Base-by-base conservation (phyloP, 2,113 vertebrate species). In the Xiphophorus maculatus region DNA sequence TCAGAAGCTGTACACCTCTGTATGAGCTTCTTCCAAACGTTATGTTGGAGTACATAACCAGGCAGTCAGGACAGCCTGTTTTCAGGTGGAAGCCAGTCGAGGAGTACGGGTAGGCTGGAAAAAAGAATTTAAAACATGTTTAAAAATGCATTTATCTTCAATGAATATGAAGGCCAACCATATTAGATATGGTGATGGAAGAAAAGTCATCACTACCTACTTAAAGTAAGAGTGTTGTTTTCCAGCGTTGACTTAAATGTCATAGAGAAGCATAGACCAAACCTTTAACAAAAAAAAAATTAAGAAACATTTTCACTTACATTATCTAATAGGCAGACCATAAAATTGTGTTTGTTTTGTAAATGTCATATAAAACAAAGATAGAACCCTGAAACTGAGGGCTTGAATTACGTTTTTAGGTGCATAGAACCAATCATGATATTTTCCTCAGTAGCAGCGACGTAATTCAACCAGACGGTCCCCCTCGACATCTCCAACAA, bases 61-160 rank as follows among this genome's bases (percentile, higher is more conserved):
- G 10, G 37, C 89, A 90, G 80, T 90, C 86, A 2, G 80, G 28
- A 19, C 80, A 90, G 75, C 83, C n/a, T 2, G 84, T 86, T 0
- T 22, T 80, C 64, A 92, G 30, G 0, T 82, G 4, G 62, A 60
- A 13, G 1, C 0, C 25, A 6, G 17, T 9, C 0, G 4, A 0
- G 4, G 0, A 0, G 19, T 63, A 42, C 48, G 76, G 69, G 7
- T 40, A 0, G 5, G 0, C 83, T 89, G 73, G 4, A 13, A 30
- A 28, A 64, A 25, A 80, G 6, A 12, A 32, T 7, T 67, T 2
- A 61, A 29, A 66, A 51, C 37, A 69, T 8, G 63, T 7, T 67
- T 3, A 54, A 27, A 64, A 40, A 42, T 28, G 11, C n/a, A 32
- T 80, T 19, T 60, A 65, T 30, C n/a, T 70, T 25, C 8, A 22